phyloP scores from a whole-genome alignment of 2,113 vertebrate genomes.

The Crocuta crocuta region DNA sequence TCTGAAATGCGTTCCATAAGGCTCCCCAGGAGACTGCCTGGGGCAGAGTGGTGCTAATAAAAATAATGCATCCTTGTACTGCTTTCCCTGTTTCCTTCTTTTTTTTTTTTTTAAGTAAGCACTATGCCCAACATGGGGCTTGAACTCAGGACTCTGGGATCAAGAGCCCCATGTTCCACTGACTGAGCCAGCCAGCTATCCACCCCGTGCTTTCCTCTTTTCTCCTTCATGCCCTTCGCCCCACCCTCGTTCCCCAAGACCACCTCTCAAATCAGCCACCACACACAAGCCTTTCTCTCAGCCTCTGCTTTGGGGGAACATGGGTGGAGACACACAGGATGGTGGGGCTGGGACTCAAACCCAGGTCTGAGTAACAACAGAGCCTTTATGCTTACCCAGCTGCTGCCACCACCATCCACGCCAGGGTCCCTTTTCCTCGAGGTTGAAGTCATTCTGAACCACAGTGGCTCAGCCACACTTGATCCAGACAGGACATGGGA shows the following conservation, averaged over 20 bases:
- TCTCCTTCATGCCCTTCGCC: not conserved
- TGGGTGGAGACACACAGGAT: not conserved
- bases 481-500: not conserved
- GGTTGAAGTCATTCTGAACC: not conserved
- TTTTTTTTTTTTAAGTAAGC: not conserved
- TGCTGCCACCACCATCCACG: not conserved
- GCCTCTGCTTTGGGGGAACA: not conserved
- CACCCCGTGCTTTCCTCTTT: not conserved
- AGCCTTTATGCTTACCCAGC: not conserved
- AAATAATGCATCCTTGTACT: not conserved
- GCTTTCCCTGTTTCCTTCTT: not conserved
- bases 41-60: not conserved
- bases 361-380: not conserved
- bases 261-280: not conserved
- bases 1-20: not conserved
- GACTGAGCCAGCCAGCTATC: not conserved
- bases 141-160: not conserved
- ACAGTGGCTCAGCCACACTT: not conserved
- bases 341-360: not conserved
- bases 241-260: not conserved
- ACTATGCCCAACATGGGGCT: not conserved
- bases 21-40: not conserved
- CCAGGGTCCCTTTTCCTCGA: not conserved
- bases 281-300: not conserved
- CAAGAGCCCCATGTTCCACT: not conserved